Evolutionary conservation across 2,888 invertebrate genomes (phyloP).

Genomic region (Smittia sp.): DNA sequence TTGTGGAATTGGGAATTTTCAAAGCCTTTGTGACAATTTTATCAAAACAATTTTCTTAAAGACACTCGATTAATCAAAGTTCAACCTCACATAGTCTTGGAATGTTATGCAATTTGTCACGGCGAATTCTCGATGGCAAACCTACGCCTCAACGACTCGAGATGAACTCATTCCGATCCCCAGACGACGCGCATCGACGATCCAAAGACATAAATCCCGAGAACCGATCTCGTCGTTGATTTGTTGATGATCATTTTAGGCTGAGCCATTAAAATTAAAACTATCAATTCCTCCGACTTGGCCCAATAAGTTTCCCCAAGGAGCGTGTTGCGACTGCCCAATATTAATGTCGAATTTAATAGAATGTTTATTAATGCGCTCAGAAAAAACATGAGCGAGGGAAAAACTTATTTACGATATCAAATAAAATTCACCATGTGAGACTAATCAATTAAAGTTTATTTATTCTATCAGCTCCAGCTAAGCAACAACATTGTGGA

Average conservation of each 20-base stretch:
- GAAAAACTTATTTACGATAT: slow-evolving; percentile 27
- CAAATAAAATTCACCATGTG: slow-evolving; percentile 41
- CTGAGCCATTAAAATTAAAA: slow-evolving; percentile 34
- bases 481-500: slow-evolving; percentile 8
- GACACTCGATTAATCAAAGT: background rate
- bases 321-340: background rate
- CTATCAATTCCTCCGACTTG: slow-evolving; percentile 24
- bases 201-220: slow-evolving; percentile 33
- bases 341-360: slow-evolving; percentile 41
- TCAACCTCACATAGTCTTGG: background rate
- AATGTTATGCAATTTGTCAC: too few relatives aligned
- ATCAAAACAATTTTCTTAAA: background rate
- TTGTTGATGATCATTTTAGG: slow-evolving; percentile 41
- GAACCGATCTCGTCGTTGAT: slow-evolving; percentile 32
- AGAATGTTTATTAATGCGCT: slow-evolving; percentile 37
- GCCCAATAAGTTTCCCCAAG: background rate
- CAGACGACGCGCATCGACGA: too few relatives aligned
- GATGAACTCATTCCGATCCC: too few relatives aligned
- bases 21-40: background rate
- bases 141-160: background rate
- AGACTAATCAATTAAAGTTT: slow-evolving; percentile 38
- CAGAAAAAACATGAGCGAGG: background rate
- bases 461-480: slow-evolving; percentile 34
- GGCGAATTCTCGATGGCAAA: background rate
- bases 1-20: background rate